Percentiles rank a stretch among this genome's conserved stretches.
These are phyloP conservation scores for Philhelius pedissequus DNA, from an alignment of 2,888 invertebrate species.

Conservation along the genomic window DNA sequence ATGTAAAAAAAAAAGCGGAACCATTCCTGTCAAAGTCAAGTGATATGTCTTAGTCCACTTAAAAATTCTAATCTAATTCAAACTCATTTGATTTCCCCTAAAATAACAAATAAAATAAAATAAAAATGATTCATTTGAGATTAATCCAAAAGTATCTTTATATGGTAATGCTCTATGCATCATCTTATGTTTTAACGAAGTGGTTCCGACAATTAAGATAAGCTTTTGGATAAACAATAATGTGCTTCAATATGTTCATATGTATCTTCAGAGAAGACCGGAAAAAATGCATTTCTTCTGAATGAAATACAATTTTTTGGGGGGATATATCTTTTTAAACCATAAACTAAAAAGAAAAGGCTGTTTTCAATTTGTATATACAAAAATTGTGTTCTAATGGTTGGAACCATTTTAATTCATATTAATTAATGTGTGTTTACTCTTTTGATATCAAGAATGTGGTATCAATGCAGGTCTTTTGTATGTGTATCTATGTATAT, in stretches of 20 bases:
- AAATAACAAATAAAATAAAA: slow-evolving; percentile 37
- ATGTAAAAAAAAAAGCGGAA: not conserved
- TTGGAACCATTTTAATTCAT: too few species aligned
- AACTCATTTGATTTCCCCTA: not conserved
- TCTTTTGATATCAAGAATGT: too few species aligned
- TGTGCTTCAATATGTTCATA: not conserved
- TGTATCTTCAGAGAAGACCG: not conserved
- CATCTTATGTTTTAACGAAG: slow-evolving; percentile 54
- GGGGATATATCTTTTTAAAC: not conserved
- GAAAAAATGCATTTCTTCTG: not conserved
- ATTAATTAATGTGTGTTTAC: too few species aligned
- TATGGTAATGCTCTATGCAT: slow-evolving; percentile 6
- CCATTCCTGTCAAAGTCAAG: not conserved
- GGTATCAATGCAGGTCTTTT: too few species aligned
- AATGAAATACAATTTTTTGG: not conserved
- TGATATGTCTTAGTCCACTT: not conserved
- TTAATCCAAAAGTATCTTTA: slow-evolving; percentile 21
- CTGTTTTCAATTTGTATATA: too few species aligned
- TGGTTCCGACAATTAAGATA: slow-evolving; percentile 58
- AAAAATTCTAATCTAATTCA: slow-evolving; percentile 14
- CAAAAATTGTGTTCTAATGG: not conserved
- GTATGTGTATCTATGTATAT: too few species aligned
- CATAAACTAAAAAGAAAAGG: not conserved
- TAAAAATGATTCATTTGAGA: slow-evolving; percentile 48
- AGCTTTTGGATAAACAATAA: slow-evolving; percentile 1